Base-by-base conservation (phyloP, 35 echinoderm and acorn worm genomes). In the Stichopus chloronotus region DNA sequence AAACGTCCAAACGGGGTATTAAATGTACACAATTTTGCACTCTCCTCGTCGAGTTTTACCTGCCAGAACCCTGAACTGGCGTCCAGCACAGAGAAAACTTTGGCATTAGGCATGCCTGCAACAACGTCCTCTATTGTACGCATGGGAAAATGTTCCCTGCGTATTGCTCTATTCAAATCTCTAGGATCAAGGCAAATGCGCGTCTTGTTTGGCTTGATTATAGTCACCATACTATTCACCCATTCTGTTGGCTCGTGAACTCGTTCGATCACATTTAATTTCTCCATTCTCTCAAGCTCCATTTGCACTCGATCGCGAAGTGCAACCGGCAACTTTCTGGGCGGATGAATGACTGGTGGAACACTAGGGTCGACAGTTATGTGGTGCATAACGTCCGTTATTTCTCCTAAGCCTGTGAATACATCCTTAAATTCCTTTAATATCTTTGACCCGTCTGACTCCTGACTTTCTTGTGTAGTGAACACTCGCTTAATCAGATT, bases 1-100 rank as follows among this genome's bases (percentile, higher is more conserved):
- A 57, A 81, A 2, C 84, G 12, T 30, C 86, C 92, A 81, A 90
- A 94, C 8, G 74, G 92, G 43, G 92, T 90, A 21, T 60, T 94
- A 59, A 94, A 94, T 52, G 57, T 82, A 17, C 55, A 81, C 25
- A 84, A 63, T 5, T 78, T 59, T 24, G 68, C 4, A 5, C 84
- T 94, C 58, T 78, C 25, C 11, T 76, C 83, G 19, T 94, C 92
- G 7, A 94, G 76, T 11, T 85, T 79, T 5, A 89, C 58, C 17
- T 89, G 84, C 92, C 84, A 90, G 24, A 63, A 94, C 4, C 84
- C 65, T 7, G 54, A 30, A 11, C 20, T 58, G 0, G 92, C 92
- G 54, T 94, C 86, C 25, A 95, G 61, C 24, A 20, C 81, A 8
- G 12, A n/a, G 9, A 90, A 95, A 17, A 59, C 52, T 63, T 92